Evolutionary conservation across 2,113 vertebrate genomes (phyloP).

Genomic region (Spea multiplicata): DNA sequence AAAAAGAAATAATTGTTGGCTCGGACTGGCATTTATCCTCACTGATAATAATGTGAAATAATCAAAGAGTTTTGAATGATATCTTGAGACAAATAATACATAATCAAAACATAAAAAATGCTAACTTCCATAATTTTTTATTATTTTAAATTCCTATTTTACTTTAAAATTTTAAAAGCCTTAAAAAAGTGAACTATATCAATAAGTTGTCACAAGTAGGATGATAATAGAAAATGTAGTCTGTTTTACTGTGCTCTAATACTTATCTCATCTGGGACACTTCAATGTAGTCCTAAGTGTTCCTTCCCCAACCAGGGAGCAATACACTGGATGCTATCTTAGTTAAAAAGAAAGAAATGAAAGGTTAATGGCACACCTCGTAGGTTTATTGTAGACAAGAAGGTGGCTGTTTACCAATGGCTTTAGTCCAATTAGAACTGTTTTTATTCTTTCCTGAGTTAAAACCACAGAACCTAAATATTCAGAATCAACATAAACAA

Average conservation of each 20-base stretch:
- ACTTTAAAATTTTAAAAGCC: no score
- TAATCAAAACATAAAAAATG: no score
- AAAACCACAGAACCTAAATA: constrained; percentile 47
- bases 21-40: no score
- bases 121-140: no score
- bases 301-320: constrained; percentile 10
- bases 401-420: constrained; percentile 54
- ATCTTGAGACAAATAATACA: no score
- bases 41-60: no score
- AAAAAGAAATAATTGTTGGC: no score
- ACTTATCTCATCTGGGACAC: not conserved
- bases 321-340: not conserved
- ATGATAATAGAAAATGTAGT: no score
- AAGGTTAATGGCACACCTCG: constrained; percentile 33
- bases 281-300: not conserved
- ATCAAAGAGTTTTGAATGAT: no score
- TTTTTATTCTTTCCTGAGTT: constrained; percentile 48
- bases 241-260: not conserved
- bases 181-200: no score
- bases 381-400: constrained; percentile 46
- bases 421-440: constrained; percentile 58
- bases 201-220: no score
- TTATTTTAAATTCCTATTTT: no score
- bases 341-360: not conserved
- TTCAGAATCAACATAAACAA: constrained; percentile 47